Conservation (phyloP, 1,140 invertebrate genomes). For the Eubasilissa regina region DNA sequence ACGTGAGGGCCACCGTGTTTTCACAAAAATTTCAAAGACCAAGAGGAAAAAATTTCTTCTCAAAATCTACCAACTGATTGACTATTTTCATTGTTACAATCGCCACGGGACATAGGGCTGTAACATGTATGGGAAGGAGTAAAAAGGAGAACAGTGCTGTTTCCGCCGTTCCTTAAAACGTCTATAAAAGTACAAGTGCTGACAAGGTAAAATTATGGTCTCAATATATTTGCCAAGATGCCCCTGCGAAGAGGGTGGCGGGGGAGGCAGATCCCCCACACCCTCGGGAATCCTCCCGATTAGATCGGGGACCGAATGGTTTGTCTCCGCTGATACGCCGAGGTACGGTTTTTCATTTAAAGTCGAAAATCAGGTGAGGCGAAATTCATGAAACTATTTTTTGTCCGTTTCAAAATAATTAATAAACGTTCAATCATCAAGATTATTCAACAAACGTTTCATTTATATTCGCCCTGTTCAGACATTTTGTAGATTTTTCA, state of each 20-base stretch:
- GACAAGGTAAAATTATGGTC: conserved; percentile 61
- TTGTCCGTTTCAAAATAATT: no score
- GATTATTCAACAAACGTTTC: no score
- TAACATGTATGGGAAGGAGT: not conserved
- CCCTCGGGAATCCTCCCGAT: conserved; percentile 67
- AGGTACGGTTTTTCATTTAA: conserved; percentile 34
- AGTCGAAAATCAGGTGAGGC: not conserved
- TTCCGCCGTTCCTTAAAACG: conserved; percentile 57
- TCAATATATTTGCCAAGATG: conserved; percentile 60
- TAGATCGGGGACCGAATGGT: conserved; percentile 67
- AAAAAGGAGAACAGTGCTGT: conserved; percentile 40
- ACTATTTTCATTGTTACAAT: no score
- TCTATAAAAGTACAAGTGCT: conserved; percentile 61
- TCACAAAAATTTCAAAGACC: no score
- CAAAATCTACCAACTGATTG: no score
- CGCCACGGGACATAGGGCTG: no score
- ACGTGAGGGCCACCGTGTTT: no score
- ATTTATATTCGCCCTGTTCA: no score
- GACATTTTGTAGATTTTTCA: no score
- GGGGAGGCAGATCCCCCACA: conserved; percentile 64
- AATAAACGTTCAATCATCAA: no score
- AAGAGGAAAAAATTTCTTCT: no score
- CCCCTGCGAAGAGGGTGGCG: conserved; percentile 60
- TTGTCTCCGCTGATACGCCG: conserved; percentile 49
- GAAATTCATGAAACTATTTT: no score